Conservation (phyloP, 2,888 invertebrate genomes). For the Drosophila neonasuta region DNA sequence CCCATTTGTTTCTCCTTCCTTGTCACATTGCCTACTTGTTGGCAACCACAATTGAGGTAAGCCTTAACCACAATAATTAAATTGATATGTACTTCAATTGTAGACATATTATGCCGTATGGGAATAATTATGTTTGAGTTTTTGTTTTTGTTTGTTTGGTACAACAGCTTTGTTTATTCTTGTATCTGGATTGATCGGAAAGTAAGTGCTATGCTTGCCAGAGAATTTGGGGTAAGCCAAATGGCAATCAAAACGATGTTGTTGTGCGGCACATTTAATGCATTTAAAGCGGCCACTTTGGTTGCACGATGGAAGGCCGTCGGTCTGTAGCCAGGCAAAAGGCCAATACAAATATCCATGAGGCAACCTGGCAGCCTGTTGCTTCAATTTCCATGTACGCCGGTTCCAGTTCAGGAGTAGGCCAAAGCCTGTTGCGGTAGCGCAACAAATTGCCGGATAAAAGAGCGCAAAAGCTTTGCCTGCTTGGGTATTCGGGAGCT, state of each 20-base stretch:
- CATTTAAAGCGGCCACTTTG: constrained; percentile 68
- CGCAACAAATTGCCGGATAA: constrained; percentile 72
- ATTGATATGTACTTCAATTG: constrained; percentile 1
- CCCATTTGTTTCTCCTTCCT: not conserved
- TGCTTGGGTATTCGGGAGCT: not conserved
- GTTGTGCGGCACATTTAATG: constrained; percentile 60
- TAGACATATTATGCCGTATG: not conserved
- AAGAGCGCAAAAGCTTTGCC: constrained; percentile 61
- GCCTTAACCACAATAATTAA: constrained; percentile 25
- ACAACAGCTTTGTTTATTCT: constrained; percentile 9
- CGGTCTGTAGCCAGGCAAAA: constrained; percentile 22
- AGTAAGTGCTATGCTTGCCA: constrained; percentile 6
- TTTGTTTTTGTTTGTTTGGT: not conserved
- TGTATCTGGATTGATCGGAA: not conserved
- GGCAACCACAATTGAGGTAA: constrained; percentile 22
- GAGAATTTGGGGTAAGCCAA: constrained; percentile 14
- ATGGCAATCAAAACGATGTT: constrained; percentile 40
- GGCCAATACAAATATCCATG: constrained; percentile 15
- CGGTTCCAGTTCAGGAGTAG: constrained; percentile 49
- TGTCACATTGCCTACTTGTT: not conserved
- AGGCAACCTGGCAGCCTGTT: constrained; percentile 73
- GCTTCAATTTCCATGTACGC: constrained; percentile 61
- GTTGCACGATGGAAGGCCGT: constrained; percentile 6
- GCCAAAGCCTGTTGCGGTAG: constrained; percentile 68
- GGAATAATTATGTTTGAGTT: not conserved